Evolutionary conservation across 2,888 invertebrate species (phyloP), one percentile per base, ranked within the genome.

Genomic region (Dichetophora obliterata): DNA sequence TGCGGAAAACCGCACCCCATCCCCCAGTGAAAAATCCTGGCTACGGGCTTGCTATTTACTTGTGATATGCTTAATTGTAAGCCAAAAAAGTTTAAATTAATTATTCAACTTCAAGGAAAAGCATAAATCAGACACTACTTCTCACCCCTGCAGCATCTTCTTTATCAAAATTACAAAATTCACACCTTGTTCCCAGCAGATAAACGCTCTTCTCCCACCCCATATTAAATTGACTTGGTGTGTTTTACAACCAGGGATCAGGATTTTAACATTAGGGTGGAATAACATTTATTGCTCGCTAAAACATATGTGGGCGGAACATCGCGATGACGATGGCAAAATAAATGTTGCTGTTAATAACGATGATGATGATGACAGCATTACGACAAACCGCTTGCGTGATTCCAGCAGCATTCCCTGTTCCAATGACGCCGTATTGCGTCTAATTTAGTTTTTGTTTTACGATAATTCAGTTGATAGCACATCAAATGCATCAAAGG

Each of bases 401-500:
- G 69, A 69, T 69, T 69, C 50, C 68, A 31, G 50, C 74, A 65
- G 70, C 24, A 57, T 59, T 54, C 66, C 79, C 80, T 76, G 19
- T 37, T 50, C 43, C 48, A 69, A n/a, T 71, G 54, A 54, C 52
- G 69, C 52, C 34, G 31, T 14, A 78, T 82, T 79, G 80, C 79
- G 76, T 81, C 80, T 82, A 82, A 84, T 83, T 82, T 82, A 79
- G 82, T 83, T 83, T 85, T 82, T 84, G 82, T 83, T 85, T 85
- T 82, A 83, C 71, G 50, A 68, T 80, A 78, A 80, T 79, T 79
- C 75, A 82, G 80, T 80, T 77, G 77, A 80, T 78, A 74, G 76
- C 80, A 82, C 82, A 83, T 86, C 86, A 85, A 86, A 87, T 86
- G 85, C 86, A 86, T 84, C 84, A 82, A 81, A 79, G 75, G 80